Conservation (phyloP, 2,888 invertebrate genomes). For the Thecocarcelia acutangulata region DNA sequence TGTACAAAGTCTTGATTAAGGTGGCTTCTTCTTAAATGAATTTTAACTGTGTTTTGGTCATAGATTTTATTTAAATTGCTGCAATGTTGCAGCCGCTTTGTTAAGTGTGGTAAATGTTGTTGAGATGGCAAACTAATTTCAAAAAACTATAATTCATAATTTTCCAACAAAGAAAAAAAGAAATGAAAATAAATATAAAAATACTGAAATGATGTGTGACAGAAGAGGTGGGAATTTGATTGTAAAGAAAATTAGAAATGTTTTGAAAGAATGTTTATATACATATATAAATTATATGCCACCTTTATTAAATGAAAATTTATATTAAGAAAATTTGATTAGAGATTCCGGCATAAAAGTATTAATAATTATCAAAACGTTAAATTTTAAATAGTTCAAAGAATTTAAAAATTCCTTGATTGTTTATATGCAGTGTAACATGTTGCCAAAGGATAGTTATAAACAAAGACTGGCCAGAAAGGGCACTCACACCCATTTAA, state of each 20-base stretch:
- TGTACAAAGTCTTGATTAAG: conserved; percentile 56
- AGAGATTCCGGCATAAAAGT: not conserved
- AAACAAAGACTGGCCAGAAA: too few species aligned
- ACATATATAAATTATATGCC: not conserved
- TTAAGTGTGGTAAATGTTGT: conserved; percentile 63
- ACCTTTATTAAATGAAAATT: conserved; percentile 6
- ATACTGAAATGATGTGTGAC: conserved; percentile 41
- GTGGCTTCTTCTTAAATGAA: conserved; percentile 67
- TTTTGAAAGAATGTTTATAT: not conserved
- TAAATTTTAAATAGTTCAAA: too few species aligned
- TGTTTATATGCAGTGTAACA: too few species aligned
- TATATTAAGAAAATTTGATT: not conserved
- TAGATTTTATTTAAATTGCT: conserved; percentile 66
- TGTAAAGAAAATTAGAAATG: conserved; percentile 48
- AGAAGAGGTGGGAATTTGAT: conserved; percentile 58
- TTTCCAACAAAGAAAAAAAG: conserved; percentile 48
- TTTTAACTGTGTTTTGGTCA: conserved; percentile 62
- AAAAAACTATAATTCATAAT: conserved; percentile 80
- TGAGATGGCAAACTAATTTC: conserved; percentile 78
- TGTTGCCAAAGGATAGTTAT: too few species aligned
- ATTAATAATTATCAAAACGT: too few species aligned
- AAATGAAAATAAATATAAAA: not conserved
- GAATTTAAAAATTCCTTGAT: too few species aligned
- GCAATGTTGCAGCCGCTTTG: not conserved
- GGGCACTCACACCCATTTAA: too few species aligned